Base-by-base conservation (phyloP, 2,113 vertebrate genomes). In the Fukomys damarensis region DNA sequence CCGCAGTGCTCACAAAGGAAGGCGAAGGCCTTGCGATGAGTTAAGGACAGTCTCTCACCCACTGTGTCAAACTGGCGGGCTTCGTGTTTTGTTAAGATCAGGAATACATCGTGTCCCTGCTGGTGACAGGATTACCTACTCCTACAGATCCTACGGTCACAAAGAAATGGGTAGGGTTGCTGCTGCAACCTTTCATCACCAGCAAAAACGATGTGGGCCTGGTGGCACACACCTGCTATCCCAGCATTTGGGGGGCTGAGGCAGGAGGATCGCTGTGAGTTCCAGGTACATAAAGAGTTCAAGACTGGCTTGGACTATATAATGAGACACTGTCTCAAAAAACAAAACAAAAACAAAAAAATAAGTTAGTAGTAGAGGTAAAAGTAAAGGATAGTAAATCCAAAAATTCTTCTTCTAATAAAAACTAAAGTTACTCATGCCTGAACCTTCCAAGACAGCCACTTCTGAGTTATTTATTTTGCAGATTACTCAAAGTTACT, bases 401-500 rank as follows among this genome's bases (percentile, higher is more conserved):
- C 26, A 59, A 66, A 95, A 89, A 93, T 59, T 13, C 3, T n/a
- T 85, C 52, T 76, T 85, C 13, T 20, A 86, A 58, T 24, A 20
- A 49, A 87, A 56, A 66, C 46, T 88, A 93, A 89, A 76, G 12
- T 30, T 32, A 76, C 5, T 10, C 43, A 68, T 63, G 24, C 38
- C 7, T 7, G 28, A 32, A 24, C 28, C 19, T 12, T 6, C 20
- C 28, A 26, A 86, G 66, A 92, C 3, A 63, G 26, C 35, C 85
- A 90, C 9, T 85, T 84, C 13, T 56, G 58, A 93, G 77, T 65
- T 63, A 95, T 80, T 80, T 49, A 77, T 52, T 89, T 76, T 56
- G 70, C 68, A 85, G 52, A 93, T 76, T 65, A 91, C 79, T 52
- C 41, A 87, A 61, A 84, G 0, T 90, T 80, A 79, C 3, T 76